phyloP scores from a whole-genome alignment of 37 sponge, comb jelly and placozoan species.

The Corticium candelabrum region DNA sequence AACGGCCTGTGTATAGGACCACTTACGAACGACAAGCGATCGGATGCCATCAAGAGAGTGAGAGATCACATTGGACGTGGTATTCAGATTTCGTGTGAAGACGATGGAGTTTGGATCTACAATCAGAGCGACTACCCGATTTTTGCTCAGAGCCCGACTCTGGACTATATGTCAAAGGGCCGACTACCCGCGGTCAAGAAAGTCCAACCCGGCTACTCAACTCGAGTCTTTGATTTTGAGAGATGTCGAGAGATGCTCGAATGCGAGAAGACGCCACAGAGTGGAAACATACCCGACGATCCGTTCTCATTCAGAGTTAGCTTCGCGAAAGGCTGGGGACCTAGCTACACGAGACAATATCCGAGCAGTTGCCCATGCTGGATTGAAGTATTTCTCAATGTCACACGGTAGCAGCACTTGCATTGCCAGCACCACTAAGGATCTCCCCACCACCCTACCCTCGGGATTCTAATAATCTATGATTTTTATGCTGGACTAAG shows the following conservation, averaged over 20 bases:
- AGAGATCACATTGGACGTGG: neutral
- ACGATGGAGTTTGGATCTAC: neutral
- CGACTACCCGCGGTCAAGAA: neutral
- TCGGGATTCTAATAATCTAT: too few species aligned
- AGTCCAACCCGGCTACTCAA: neutral
- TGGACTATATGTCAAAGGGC: neutral
- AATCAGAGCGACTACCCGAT: neutral
- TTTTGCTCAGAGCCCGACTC: neutral
- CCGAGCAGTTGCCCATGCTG: neutral
- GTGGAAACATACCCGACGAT: neutral
- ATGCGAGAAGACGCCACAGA: neutral
- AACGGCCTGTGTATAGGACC: neutral
- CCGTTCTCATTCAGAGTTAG: neutral
- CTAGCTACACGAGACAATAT: neutral
- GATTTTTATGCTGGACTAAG: too few species aligned
- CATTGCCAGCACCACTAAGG: too few species aligned
- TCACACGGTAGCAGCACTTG: neutral
- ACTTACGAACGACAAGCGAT: neutral
- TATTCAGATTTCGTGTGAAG: neutral
- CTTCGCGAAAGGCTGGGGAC: constrained; percentile 10
- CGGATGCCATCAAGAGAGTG: neutral
- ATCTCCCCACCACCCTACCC: too few species aligned
- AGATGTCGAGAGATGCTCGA: neutral
- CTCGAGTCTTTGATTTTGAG: neutral
- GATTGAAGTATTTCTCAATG: constrained; percentile 3